Percentiles rank a stretch among this genome's conserved stretches.
These are phyloP conservation scores for Vespertilio murinus DNA, from an alignment of 2,797 vertebrate species.

Conservation along the genomic window DNA sequence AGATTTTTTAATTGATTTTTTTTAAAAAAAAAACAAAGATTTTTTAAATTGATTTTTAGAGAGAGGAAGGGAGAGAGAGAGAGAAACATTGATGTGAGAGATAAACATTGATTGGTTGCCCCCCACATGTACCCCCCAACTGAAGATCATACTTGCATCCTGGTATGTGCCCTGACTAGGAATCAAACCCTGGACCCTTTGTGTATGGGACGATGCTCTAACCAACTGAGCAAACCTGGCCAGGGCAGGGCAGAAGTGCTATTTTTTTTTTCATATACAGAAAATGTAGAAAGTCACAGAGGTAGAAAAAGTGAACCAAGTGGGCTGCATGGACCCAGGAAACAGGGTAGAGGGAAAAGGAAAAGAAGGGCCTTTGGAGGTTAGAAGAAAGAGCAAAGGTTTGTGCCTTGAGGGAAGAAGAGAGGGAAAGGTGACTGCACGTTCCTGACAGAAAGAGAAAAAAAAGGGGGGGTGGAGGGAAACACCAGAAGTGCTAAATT, in stretches of 20 bases:
- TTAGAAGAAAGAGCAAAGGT: not conserved
- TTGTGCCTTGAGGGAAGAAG: not conserved
- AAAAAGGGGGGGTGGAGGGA: rapidly evolving
- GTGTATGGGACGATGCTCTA: not conserved
- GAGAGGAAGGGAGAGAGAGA: not conserved
- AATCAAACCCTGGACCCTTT: not conserved
- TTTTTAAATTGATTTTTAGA: not conserved
- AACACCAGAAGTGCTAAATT: not conserved
- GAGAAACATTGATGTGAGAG: not conserved
- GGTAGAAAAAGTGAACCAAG: not conserved
- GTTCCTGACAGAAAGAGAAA: not conserved
- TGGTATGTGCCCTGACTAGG: not conserved
- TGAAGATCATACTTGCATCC: not conserved
- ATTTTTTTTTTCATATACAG: not conserved
- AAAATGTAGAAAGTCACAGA: not conserved
- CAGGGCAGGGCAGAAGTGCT: not conserved
- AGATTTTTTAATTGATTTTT: not conserved
- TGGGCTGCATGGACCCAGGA: not conserved
- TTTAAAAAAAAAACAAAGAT: not conserved
- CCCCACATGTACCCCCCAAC: not conserved
- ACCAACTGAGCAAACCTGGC: not conserved
- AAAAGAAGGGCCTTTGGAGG: not conserved
- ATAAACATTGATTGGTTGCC: not conserved
- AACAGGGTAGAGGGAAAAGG: not conserved
- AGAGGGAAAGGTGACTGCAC: not conserved